phyloP scores from a whole-genome alignment of 2,888 invertebrate species.

The Allygus modestus region DNA sequence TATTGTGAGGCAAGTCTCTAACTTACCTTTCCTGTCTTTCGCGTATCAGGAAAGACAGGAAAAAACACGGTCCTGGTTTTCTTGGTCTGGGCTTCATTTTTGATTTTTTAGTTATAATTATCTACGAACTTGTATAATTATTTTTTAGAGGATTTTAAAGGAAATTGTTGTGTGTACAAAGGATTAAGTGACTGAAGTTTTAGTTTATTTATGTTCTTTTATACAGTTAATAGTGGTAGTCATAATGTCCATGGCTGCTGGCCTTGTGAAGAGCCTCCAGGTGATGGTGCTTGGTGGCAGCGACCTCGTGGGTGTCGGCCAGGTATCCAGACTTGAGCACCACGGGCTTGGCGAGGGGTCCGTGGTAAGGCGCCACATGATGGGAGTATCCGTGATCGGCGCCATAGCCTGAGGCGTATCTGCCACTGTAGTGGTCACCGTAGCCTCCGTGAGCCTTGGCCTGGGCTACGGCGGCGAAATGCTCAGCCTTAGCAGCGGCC shows the following conservation, averaged over 20 bases:
- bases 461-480: constrained; percentile 49
- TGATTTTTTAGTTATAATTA: too few species aligned
- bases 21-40: too few species aligned
- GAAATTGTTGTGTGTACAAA: too few species aligned
- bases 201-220: too few species aligned
- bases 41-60: too few species aligned
- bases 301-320: constrained; percentile 53
- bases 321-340: constrained; percentile 48
- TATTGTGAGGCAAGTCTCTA: too few species aligned
- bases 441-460: constrained; percentile 45
- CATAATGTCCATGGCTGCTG: neutral
- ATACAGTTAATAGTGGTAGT: neutral
- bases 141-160: too few species aligned
- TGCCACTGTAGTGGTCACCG: constrained; percentile 43
- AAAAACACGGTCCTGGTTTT: too few species aligned
- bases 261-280: constrained; percentile 24
- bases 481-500: constrained; percentile 49
- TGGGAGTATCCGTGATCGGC: constrained; percentile 29
- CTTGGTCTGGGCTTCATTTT: too few species aligned
- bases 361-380: constrained; percentile 49
- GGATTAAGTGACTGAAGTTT: too few species aligned
- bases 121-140: too few species aligned
- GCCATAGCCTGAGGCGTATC: constrained; percentile 41
- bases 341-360: constrained; percentile 53
- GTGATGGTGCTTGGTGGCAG: constrained; percentile 38